Conservation (phyloP, 2,113 vertebrate species). For the Sorex araneus region DNA sequence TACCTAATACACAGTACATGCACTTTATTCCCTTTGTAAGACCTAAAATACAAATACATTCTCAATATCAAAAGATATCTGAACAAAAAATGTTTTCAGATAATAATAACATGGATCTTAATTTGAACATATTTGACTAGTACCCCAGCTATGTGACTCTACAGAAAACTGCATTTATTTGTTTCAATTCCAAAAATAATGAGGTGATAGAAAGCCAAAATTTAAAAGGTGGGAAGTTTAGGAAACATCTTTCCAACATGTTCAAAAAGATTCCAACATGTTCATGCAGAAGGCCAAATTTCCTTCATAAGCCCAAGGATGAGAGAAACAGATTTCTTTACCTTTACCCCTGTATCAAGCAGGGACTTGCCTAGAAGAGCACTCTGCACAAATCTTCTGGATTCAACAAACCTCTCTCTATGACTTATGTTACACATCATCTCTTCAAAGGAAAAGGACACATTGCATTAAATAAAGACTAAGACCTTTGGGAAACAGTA, state of each 20-base stretch:
- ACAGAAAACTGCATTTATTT: background rate
- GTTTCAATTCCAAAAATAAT: background rate
- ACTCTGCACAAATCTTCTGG: background rate
- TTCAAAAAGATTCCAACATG: slow-evolving; percentile 21
- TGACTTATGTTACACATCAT: background rate
- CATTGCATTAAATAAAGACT: background rate
- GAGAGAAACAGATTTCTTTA: background rate
- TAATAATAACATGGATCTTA: background rate
- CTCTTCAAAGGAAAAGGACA: slow-evolving; percentile 21
- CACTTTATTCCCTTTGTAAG: background rate
- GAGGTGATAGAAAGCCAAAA: background rate
- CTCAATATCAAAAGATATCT: slow-evolving; percentile 38
- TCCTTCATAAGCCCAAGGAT: background rate
- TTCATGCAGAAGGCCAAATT: background rate
- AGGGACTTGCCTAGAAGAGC: background rate
- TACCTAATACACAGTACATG: background rate
- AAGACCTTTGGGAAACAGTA: slow-evolving; percentile 12
- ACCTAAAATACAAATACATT: background rate
- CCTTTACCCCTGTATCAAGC: background rate
- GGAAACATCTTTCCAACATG: background rate
- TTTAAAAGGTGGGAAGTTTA: background rate
- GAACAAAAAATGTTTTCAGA: background rate
- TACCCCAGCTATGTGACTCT: background rate
- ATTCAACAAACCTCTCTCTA: background rate
- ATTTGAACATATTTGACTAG: background rate